These are phyloP conservation scores for Hylaeus anthracinus DNA, from an alignment of 1,140 invertebrate genomes.

Conservation along the genomic window DNA sequence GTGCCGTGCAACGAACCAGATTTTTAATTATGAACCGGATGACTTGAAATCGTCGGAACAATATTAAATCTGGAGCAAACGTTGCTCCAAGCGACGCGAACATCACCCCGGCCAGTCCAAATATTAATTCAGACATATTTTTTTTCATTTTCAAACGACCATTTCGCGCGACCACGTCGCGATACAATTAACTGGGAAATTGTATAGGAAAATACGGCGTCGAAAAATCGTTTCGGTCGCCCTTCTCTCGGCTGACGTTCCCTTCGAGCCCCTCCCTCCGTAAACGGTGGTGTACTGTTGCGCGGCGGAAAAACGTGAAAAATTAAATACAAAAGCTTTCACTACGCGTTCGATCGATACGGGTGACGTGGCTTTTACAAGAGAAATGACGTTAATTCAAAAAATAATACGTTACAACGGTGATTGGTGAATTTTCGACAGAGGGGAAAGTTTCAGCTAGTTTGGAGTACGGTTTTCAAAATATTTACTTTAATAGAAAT, in stretches of 20 bases:
- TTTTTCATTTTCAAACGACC: background rate
- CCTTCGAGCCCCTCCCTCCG: background rate
- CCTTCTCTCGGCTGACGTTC: background rate
- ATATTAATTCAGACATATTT: background rate
- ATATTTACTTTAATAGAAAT: background rate
- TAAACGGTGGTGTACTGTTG: background rate
- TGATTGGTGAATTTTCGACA: too few species aligned
- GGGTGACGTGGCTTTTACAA: background rate
- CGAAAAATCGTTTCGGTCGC: background rate
- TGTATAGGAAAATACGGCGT: background rate
- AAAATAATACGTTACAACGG: background rate
- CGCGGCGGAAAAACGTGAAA: background rate
- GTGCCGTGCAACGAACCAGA: conserved; percentile 35
- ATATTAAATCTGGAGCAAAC: background rate
- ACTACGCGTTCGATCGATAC: conserved; percentile 3
- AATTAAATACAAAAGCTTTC: background rate
- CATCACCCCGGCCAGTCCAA: too few species aligned
- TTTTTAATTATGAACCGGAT: conserved; percentile 45
- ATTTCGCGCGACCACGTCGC: background rate
- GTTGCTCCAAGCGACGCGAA: background rate
- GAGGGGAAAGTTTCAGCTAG: background rate
- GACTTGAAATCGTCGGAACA: conserved; percentile 13
- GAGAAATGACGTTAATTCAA: background rate
- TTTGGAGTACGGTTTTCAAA: too few species aligned
- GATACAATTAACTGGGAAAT: background rate